Conservation (phyloP, 2,797 vertebrate genomes). For the Cyprinodon diabolis region DNA sequence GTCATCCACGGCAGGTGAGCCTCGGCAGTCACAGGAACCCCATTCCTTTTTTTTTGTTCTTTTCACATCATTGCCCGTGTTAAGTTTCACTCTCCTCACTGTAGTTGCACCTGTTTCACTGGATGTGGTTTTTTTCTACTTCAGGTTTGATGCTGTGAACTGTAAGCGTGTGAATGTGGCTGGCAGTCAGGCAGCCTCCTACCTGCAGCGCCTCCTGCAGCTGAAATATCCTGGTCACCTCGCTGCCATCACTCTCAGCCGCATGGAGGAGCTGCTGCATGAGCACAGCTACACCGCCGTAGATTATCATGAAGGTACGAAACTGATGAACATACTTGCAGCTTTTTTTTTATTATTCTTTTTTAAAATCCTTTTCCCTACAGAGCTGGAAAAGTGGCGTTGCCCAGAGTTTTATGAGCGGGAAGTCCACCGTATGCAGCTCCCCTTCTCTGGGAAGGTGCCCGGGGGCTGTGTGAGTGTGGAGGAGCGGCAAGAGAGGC, state of each 20-base stretch:
- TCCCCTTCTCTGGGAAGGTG: slow-evolving; percentile 91
- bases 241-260: slow-evolving; percentile 90
- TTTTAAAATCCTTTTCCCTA: background rate
- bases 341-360: background rate
- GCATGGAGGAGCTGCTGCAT: slow-evolving; percentile 96
- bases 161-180: slow-evolving; percentile 96
- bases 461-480: slow-evolving; percentile 84
- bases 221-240: slow-evolving; percentile 95
- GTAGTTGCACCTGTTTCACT: too few relatives aligned
- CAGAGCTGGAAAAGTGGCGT: slow-evolving; percentile 93
- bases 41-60: background rate
- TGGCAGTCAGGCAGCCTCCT: slow-evolving; percentile 89
- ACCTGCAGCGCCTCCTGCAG: slow-evolving; percentile 95
- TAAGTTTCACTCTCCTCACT: background rate
- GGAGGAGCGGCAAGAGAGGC: slow-evolving; percentile 91
- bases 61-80: background rate
- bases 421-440: slow-evolving; percentile 94
- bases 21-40: background rate
- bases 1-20: slow-evolving; percentile 92
- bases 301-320: slow-evolving; percentile 88
- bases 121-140: background rate
- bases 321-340: background rate
- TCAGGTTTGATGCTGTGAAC: slow-evolving; percentile 90
- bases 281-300: slow-evolving; percentile 91
- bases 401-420: slow-evolving; percentile 91